Percentiles rank a stretch among this genome's conserved stretches.
Conservation (phyloP, 2,888 invertebrate species). For the Leucophenga montana region DNA sequence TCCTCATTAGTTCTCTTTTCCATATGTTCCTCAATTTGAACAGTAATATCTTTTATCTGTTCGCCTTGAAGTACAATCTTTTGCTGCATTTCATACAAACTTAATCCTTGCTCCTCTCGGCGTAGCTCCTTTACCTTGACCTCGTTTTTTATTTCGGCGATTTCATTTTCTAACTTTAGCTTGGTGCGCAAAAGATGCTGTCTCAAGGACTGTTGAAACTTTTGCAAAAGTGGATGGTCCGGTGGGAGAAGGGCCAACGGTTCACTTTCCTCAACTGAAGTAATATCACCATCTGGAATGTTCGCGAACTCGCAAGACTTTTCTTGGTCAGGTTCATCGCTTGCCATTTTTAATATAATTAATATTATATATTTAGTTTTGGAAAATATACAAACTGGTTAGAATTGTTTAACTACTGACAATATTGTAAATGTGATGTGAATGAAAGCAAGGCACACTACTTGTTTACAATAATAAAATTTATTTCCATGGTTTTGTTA, state of each 20-base stretch:
- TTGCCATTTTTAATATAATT: background rate
- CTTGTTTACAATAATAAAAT: too few relatives aligned
- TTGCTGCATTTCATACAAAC: slow-evolving; percentile 74
- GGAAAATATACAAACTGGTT: too few relatives aligned
- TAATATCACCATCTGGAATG: slow-evolving; percentile 32
- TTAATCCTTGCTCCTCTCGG: slow-evolving; percentile 72
- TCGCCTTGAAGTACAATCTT: slow-evolving; percentile 74
- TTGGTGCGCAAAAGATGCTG: slow-evolving; percentile 80
- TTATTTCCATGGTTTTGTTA: too few relatives aligned
- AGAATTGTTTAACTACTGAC: too few relatives aligned
- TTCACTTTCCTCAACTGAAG: slow-evolving; percentile 40
- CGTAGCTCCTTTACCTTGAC: slow-evolving; percentile 63
- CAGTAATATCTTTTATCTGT: slow-evolving; percentile 73
- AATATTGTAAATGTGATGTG: too few relatives aligned
- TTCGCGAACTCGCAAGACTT: slow-evolving; percentile 45
- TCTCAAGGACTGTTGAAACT: slow-evolving; percentile 81
- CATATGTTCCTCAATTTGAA: slow-evolving; percentile 69
- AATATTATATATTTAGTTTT: too few relatives aligned
- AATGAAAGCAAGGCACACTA: too few relatives aligned
- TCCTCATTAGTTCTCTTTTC: slow-evolving; percentile 71
- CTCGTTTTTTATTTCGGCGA: slow-evolving; percentile 77
- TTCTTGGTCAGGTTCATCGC: background rate
- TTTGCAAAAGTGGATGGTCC: slow-evolving; percentile 82
- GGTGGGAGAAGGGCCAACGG: slow-evolving; percentile 75
- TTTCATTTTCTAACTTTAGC: slow-evolving; percentile 78